Percentiles rank a stretch among this genome's conserved stretches.
Conservation (phyloP, 64 coral and sea anemone genomes). For the Platygyra sinensis region DNA sequence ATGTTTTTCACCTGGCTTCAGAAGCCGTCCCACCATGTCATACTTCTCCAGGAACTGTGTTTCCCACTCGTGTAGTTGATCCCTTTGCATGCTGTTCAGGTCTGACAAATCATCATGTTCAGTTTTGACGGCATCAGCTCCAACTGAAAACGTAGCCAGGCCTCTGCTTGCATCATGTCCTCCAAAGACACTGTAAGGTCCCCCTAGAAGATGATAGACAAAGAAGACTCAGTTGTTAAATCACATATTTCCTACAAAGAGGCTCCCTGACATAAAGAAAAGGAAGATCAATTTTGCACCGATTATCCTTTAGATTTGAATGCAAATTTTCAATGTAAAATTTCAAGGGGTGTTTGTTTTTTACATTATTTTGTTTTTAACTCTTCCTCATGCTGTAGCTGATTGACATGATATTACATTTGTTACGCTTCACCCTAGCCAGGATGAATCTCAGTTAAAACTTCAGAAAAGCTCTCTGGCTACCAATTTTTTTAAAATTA, state of each 20-base stretch:
- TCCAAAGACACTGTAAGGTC: slow-evolving; percentile 94
- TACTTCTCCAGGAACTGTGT: slow-evolving; percentile 96
- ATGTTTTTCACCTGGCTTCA: slow-evolving; percentile 92
- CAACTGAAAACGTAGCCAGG: slow-evolving; percentile 91
- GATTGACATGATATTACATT: too few species aligned
- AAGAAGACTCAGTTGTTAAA: neutral
- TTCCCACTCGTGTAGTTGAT: slow-evolving; percentile 93
- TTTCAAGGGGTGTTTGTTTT: too few species aligned
- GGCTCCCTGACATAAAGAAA: too few species aligned
- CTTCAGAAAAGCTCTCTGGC: too few species aligned
- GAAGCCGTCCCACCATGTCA: slow-evolving; percentile 83
- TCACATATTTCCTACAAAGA: neutral
- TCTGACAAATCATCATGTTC: slow-evolving; percentile 97
- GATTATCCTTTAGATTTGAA: too few species aligned
- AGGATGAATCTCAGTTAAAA: too few species aligned
- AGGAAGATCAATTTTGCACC: too few species aligned
- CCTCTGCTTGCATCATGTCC: slow-evolving; percentile 99
- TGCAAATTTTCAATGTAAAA: too few species aligned
- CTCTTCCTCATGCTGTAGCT: too few species aligned
- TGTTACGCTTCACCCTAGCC: too few species aligned
- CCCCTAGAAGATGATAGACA: slow-evolving; percentile 64
- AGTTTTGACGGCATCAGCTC: slow-evolving; percentile 85
- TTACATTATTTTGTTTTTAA: too few species aligned
- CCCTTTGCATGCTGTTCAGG: slow-evolving; percentile 98
- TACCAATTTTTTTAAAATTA: too few species aligned